Evolutionary conservation across 1,140 invertebrate species (phyloP).

Genomic region (Lasaia peninsularis): DNA sequence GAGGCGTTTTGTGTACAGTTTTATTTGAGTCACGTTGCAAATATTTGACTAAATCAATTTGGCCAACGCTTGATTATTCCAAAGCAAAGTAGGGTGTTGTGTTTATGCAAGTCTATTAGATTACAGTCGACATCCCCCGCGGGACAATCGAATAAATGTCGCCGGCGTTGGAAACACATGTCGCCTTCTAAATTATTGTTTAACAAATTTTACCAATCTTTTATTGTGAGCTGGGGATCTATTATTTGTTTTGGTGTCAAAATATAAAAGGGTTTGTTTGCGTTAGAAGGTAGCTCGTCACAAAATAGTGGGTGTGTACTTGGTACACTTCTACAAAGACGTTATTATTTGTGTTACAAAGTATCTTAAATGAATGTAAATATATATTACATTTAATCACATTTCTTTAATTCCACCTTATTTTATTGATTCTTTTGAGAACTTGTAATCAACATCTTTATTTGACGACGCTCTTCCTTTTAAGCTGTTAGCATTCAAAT

Average conservation of each 20-base stretch:
- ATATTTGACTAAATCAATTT: conserved; percentile 31
- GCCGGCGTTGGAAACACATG: background rate
- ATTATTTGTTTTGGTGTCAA: background rate
- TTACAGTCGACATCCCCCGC: conserved; percentile 9
- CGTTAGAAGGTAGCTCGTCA: background rate
- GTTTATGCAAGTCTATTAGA: conserved; percentile 16
- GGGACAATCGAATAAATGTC: conserved; percentile 1
- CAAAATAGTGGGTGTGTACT: too few relatives aligned
- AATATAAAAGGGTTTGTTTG: background rate
- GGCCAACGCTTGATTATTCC: conserved; percentile 22
- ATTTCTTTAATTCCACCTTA: too few relatives aligned
- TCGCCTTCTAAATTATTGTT: conserved; percentile 14
- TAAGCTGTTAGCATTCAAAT: too few relatives aligned
- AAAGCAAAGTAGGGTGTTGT: background rate
- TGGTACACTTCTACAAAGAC: too few relatives aligned
- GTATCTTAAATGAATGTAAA: too few relatives aligned
- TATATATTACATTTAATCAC: too few relatives aligned
- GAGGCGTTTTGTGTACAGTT: background rate
- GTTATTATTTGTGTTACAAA: too few relatives aligned
- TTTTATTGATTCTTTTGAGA: too few relatives aligned
- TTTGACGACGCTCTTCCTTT: too few relatives aligned
- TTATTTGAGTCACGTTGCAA: conserved; percentile 22
- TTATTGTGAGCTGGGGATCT: background rate
- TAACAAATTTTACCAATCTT: conserved; percentile 10
- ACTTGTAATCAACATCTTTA: too few relatives aligned